Base-by-base conservation (phyloP, 2,888 invertebrate genomes). In the Ichneumoninae sp. region DNA sequence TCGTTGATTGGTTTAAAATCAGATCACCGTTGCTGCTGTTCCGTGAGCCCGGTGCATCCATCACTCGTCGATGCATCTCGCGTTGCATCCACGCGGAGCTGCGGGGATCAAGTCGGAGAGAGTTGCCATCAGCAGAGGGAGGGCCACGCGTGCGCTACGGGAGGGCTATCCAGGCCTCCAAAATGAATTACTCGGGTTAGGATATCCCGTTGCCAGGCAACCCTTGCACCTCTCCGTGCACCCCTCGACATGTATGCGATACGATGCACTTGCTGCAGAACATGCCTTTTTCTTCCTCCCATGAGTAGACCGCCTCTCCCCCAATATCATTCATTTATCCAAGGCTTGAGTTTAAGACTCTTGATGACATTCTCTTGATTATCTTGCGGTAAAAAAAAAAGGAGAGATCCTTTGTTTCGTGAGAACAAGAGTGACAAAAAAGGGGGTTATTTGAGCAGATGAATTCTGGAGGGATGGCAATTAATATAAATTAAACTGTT, bases 1-100 rank as follows among this genome's bases (percentile, higher is more conserved):
- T 89, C 89, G 90, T 91, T 92, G 93, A 93, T 93, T 93, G 93
- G 91, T 93, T 93, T 92, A 91, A 92, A 93, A 93, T 93, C 92
- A 89, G 92, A 93, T 93, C 92, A 92, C 90, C 87, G 90, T 89
- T 47, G 82, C 86, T 89, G 87, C 87, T 88, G 87, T 86, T 86
- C 87, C 89, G 88, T 85, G 78, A 60, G 84, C 86, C 86, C 84
- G 88, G 69, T 89, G 90, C 90, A 89, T 89, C 88, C 83, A 88
- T 87, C 90, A 88, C 66, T 80, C 78, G 82, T 66, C 78, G 80
- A 65, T 85, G 87, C 85, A 86, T 85, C 84, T 80, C 81, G 74
- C 76, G 74, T 75, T 80, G 82, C 84, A 74, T 81, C 69, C 44
- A 22, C 81, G 86, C 88, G 88, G 88, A 88, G 86, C 79, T 84